Evolutionary conservation across 2,888 invertebrate species (phyloP), one percentile per base, ranked within the genome.

Genomic region (Watsonalla cultraria): DNA sequence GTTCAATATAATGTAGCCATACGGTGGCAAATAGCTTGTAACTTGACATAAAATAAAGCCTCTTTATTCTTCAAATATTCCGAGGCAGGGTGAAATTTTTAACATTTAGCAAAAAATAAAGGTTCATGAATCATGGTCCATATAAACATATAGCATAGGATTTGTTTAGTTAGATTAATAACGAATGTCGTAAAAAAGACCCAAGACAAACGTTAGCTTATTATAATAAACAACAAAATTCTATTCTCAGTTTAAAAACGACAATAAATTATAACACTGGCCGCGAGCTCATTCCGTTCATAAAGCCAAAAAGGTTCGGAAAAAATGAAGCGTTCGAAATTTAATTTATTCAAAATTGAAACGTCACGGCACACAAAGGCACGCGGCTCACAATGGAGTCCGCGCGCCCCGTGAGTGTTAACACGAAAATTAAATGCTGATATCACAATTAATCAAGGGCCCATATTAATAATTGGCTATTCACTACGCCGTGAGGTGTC

Each of bases 331-430:
- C 90, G 89, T 90, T 90, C 85, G 87, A 90, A 90, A 90, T 90
- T 90, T 90, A 90, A 90, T 90, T 90, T 90, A 90, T 90, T 89
- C 90, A 88, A 89, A 90, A 90, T 90, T 90, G 90, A 90, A 90
- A 90, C 90, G 90, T 90, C 90, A 90, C 83, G 85, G 80, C 79
- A 71, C 72, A 89, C 89, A 88, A 89, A 88, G 84, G 86, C 80
- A 74, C 74, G 77, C 76, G 76, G 78, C 69, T 66, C 72, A 89
- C 90, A 89, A 89, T 88, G 80, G 88, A 76, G 76, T 70, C 65
- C 64, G 60, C 60, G 74, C 79, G 76, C 78, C 79, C 77, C 72
- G 70, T 72, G 78, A 80, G 83, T 88, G 90, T 89, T 90, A 90
- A 90, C 90, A 89, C 82, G 90, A 87, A 90, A 90, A 90, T 90